A percentile compares a stretch with the other conserved stretches of the same genome.
Evolutionary conservation across 2,797 vertebrate species (phyloP).

Genomic region (Melanotaenia trifasciata): DNA sequence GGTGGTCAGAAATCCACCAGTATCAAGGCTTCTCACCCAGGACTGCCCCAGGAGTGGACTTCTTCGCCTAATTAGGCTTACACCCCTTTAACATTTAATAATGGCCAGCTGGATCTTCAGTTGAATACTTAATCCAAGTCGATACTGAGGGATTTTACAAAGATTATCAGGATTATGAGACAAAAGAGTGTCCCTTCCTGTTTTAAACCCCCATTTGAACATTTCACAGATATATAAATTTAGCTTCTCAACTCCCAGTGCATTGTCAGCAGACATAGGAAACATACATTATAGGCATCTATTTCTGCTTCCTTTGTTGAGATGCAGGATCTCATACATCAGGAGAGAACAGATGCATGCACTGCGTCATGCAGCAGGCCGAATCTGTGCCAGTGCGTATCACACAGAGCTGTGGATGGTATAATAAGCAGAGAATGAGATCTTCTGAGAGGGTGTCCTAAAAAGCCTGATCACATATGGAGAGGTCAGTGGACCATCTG

Average conservation of each 20-base stretch:
- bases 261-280: not conserved
- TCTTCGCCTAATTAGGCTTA: slow-evolving; percentile 82
- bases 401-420: slow-evolving; percentile 48
- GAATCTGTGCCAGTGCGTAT: slow-evolving; percentile 56
- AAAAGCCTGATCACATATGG: slow-evolving; percentile 74
- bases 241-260: not conserved
- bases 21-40: slow-evolving; percentile 68
- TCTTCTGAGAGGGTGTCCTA: slow-evolving; percentile 61
- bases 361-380: slow-evolving; percentile 35
- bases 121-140: slow-evolving; percentile 79
- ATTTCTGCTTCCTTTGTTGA: slow-evolving; percentile 33
- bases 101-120: slow-evolving; percentile 75
- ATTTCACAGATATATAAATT: slow-evolving; percentile 47
- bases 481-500: slow-evolving; percentile 76
- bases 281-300: slow-evolving; percentile 7
- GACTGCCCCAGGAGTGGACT: slow-evolving; percentile 74
- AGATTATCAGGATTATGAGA: slow-evolving; percentile 83
- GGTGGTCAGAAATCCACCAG: slow-evolving; percentile 72
- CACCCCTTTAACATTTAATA: slow-evolving; percentile 83
- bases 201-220: slow-evolving; percentile 41
- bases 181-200: slow-evolving; percentile 70
- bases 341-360: slow-evolving; percentile 48
- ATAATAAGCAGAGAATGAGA: slow-evolving; percentile 67
- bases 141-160: slow-evolving; percentile 77
- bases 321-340: slow-evolving; percentile 21